A percentile compares a stretch with the other conserved stretches of the same genome.
These are phyloP conservation scores for Drosophila pallidifrons DNA, from an alignment of 1,140 invertebrate genomes.

Conservation along the genomic window DNA sequence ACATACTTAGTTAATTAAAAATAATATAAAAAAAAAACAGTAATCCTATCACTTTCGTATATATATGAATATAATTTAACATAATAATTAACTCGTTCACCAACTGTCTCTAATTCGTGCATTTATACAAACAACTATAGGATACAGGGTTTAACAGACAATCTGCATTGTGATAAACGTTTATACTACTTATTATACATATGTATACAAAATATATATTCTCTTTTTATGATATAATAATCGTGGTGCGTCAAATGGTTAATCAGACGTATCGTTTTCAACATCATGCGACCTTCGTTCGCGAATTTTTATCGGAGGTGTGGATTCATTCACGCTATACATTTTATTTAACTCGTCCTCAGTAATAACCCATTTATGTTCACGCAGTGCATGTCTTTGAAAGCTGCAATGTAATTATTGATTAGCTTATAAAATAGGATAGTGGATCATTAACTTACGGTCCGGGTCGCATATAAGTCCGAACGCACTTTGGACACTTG, in stretches of 20 bases:
- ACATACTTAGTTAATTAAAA: no score
- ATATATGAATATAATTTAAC: no score
- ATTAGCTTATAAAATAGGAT: not conserved
- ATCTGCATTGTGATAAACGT: not conserved
- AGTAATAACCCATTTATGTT: conserved; percentile 52
- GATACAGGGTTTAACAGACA: no score
- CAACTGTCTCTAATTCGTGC: no score
- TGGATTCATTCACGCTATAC: conserved; percentile 13
- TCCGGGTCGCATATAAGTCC: conserved; percentile 54
- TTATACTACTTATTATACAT: not conserved
- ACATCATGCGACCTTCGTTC: not conserved
- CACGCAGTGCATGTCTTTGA: conserved; percentile 44
- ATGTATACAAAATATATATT: conserved; percentile 9
- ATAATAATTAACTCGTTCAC: no score
- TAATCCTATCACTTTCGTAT: no score
- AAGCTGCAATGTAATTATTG: conserved; percentile 39
- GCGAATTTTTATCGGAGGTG: not conserved
- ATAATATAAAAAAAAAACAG: no score
- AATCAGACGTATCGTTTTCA: conserved; percentile 21
- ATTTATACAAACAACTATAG: no score
- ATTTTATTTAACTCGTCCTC: conserved; percentile 50
- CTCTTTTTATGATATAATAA: conserved; percentile 1
- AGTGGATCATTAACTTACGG: conserved; percentile 49
- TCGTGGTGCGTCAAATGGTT: conserved; percentile 16
- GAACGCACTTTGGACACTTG: conserved; percentile 66